Evolutionary conservation across 2,113 vertebrate genomes (phyloP), one percentile per base, ranked within the genome.

Genomic region (Datnioides undecimradiatus): DNA sequence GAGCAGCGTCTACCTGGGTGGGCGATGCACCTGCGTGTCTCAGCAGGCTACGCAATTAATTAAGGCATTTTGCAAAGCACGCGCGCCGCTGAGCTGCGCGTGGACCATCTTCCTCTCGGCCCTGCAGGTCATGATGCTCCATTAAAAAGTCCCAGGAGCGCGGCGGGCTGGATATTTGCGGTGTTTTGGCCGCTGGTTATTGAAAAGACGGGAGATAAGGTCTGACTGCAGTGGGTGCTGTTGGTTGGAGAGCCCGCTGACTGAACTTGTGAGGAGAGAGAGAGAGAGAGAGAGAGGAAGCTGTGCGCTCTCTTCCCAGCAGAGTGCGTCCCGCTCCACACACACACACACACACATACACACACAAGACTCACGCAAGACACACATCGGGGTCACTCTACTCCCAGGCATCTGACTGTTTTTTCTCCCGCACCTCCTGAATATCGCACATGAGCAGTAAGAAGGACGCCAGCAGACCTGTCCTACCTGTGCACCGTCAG

Each of bases 291-390:
- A 48, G 71, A 64, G 45, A 70, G 63, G 46, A 52, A 71, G 86
- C 80, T 89, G 90, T 86, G 90, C 83, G 59, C 77, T 80, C 85
- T 71, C 80, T 45, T 73, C 59, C 88, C 87, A 76, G 86, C 73
- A 94, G 92, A 88, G 90, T 80, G 90, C 90, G 91, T 85, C 82
- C 82, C 31, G 82, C 86, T 89, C 70, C 79, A 49, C 70, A 80
- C 67, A 66, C 73, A 25, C 58, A 33, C 46, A 38, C 65, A 65
- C 63, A 41, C 59, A 63, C 55, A 45, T 76, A 40, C 66, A 46
- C 48, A 72, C 29, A 17, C 65, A 16, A n/a, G n/a, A n/a, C n/a
- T n/a, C 63, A 34, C 69, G 36, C 71, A 17, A 52, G n/a, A 6
- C 75, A 48, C 76, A 49, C 64, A 72, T 38, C 52, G 67, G 79